Evolutionary conservation across 2,113 vertebrate species (phyloP), one percentile per base, ranked within the genome.

Genomic region (Harpagus bidentatus): DNA sequence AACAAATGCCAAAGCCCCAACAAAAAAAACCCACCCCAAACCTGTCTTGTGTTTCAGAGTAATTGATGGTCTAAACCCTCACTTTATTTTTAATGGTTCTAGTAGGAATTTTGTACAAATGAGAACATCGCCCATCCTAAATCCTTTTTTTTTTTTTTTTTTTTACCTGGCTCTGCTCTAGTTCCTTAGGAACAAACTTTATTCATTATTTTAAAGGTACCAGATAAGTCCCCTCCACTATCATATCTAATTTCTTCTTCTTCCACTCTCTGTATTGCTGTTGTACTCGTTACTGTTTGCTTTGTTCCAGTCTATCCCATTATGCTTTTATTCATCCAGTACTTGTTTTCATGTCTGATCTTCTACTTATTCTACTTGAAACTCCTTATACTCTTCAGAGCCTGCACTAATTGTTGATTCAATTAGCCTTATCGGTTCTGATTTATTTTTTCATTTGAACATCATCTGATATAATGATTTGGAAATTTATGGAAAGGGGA

Each of bases 21-120:
- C 21, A 13, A 21, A 55, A 61, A 71, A 13, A 5, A 0, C 1
- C 32, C 18, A 18, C 15, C 7, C 18, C 29, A 22, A n/a, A 11
- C 5, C 7, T 6, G 19, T 59, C 40, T 92, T 71, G 19, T 71
- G 18, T 74, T 85, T 77, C 62, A 88, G 15, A 43, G 31, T 74
- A 76, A 31, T 31, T 7, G 2, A 8, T 58, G 15, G 5, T 53
- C 31, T 38, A 50, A 48, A 4, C 3, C 1, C 2, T 11, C 1
- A 7, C 25, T 4, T 16, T 26, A 19, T 20, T 77, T 61, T 16
- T 18, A 40, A 22, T 59, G 5, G 3, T 50, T 1, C 11, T 70
- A 15, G 3, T 81, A 72, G 36, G 16, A 42, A 76, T 28, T 80
- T 76, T 19, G 2, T 48, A 65, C 2, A n/a, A 72, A 65, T 42